Evolutionary conservation across 2,797 vertebrate species (phyloP).

Genomic region (Mareca strepera): DNA sequence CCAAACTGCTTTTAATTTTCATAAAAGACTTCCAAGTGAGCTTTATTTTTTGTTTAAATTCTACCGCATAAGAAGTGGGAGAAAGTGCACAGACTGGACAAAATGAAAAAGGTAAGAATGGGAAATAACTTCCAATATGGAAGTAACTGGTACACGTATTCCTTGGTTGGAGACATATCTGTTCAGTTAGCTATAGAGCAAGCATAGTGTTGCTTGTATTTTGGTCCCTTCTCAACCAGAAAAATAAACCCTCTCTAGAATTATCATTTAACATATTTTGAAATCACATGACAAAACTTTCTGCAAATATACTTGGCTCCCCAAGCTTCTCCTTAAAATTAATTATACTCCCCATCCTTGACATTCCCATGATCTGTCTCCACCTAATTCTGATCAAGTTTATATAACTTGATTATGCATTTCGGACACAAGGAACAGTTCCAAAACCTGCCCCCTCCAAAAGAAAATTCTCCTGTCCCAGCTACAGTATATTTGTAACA

Average conservation of each 20-base stretch:
- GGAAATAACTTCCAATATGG: not conserved
- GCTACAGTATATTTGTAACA: not conserved
- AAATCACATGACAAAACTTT: not conserved
- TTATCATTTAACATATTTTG: not conserved
- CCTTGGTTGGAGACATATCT: not conserved
- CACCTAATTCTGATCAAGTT: not conserved
- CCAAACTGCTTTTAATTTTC: slow-evolving; percentile 10
- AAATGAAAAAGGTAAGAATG: not conserved
- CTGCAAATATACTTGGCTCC: not conserved
- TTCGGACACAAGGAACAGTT: not conserved
- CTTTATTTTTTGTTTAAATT: not conserved
- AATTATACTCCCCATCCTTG: not conserved
- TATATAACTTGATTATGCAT: not conserved
- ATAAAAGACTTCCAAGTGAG: not conserved
- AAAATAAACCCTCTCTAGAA: not conserved
- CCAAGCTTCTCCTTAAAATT: not conserved
- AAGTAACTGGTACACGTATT: not conserved
- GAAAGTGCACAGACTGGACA: not conserved
- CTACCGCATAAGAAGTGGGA: not conserved
- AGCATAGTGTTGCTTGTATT: not conserved
- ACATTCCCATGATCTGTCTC: not conserved
- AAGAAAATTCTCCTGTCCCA: not conserved
- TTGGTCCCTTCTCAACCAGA: not conserved
- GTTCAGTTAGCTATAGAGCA: not conserved
- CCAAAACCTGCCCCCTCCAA: not conserved